These are phyloP conservation scores for Falcaria lacertinaria DNA, from an alignment of 2,888 invertebrate species.

Conservation along the genomic window DNA sequence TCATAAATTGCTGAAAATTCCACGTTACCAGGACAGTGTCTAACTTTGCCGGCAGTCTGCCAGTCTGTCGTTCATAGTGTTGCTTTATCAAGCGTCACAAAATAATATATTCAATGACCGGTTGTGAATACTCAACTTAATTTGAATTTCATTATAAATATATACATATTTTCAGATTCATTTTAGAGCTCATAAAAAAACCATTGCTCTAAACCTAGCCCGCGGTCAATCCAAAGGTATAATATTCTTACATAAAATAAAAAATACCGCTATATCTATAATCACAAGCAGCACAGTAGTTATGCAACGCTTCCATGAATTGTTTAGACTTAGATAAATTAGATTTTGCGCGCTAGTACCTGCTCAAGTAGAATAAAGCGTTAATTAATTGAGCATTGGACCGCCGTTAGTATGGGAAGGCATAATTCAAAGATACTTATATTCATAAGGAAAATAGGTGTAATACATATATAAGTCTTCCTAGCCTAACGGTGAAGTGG, in stretches of 20 bases:
- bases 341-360: conserved; percentile 54
- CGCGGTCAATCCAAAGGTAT: background rate
- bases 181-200: too few relatives aligned
- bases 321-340: conserved; percentile 47
- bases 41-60: conserved; percentile 9
- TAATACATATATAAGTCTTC: conserved; percentile 25
- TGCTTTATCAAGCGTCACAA: background rate
- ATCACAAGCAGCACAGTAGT: conserved; percentile 59
- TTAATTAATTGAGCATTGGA: conserved; percentile 67
- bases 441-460: conserved; percentile 11
- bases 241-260: background rate
- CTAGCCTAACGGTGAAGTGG: conserved; percentile 27
- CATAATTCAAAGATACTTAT: conserved; percentile 17
- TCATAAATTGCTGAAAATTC: conserved; percentile 9
- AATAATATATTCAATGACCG: background rate
- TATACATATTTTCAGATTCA: too few relatives aligned
- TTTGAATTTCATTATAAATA: too few relatives aligned
- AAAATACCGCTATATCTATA: conserved; percentile 33
- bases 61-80: conserved; percentile 6
- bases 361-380: conserved; percentile 41
- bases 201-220: background rate
- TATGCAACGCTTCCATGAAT: conserved; percentile 59
- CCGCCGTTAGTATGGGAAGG: conserved; percentile 51
- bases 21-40: conserved; percentile 6
- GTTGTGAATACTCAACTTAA: background rate